A percentile compares a stretch with the other conserved stretches of the same genome.
Evolutionary conservation across 2,113 vertebrate species (phyloP).

Genomic region (Hippocampus mohnikei): DNA sequence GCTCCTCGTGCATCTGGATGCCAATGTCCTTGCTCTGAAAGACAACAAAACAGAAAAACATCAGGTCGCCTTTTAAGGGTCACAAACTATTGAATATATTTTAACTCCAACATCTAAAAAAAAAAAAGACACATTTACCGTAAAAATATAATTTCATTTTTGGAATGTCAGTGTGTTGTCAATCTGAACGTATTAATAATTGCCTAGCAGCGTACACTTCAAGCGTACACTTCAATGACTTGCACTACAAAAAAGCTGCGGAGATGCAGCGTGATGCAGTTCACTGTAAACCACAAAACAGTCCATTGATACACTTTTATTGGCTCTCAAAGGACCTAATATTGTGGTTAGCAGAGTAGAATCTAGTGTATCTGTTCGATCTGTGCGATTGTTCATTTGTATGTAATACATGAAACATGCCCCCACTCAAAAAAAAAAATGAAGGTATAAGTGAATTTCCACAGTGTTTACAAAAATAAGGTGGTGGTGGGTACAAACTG

Average conservation of each 20-base stretch:
- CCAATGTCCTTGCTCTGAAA: slow-evolving; percentile 98
- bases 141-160: too few species aligned
- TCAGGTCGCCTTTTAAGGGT: too few species aligned
- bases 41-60: background rate
- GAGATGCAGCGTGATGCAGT: background rate
- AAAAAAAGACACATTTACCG: too few species aligned
- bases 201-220: background rate
- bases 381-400: background rate
- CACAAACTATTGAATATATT: background rate
- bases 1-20: slow-evolving; percentile 97
- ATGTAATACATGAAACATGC: background rate
- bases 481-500: background rate
- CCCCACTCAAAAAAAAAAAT: background rate
- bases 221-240: background rate
- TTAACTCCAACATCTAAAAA: background rate
- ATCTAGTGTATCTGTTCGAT: background rate
- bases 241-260: background rate
- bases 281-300: background rate
- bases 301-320: background rate
- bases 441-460: background rate
- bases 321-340: too few species aligned
- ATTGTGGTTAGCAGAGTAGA: background rate
- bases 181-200: background rate
- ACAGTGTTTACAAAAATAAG: background rate
- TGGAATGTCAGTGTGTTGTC: background rate